These are phyloP conservation scores for Perognathus longimembris DNA, from an alignment of 2,113 vertebrate genomes.

Conservation along the genomic window DNA sequence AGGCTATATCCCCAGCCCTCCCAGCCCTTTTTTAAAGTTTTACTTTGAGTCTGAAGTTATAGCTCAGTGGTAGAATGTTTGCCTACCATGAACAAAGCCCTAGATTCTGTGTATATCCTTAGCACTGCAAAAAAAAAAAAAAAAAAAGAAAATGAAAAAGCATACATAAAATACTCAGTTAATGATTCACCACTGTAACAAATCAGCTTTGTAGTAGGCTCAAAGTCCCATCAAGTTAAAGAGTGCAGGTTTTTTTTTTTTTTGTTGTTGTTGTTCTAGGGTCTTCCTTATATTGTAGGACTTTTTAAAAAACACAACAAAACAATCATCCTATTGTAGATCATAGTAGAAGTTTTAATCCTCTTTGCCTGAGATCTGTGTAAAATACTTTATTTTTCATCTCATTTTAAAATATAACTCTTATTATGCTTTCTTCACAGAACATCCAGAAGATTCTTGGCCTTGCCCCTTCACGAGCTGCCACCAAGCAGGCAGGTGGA, in stretches of 20 bases:
- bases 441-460: constrained; percentile 99
- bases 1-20: background rate
- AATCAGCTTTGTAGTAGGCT: background rate
- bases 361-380: background rate
- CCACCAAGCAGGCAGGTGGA: constrained; percentile 98
- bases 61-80: background rate
- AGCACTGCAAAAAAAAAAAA: background rate
- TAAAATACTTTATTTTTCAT: background rate
- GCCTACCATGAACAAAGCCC: background rate
- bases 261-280: no score
- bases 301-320: background rate
- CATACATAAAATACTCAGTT: background rate
- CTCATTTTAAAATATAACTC: background rate
- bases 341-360: background rate
- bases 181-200: background rate
- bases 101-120: background rate
- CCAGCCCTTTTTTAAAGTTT: background rate
- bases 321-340: background rate
- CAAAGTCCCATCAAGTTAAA: background rate
- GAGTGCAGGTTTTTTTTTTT: background rate
- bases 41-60: background rate
- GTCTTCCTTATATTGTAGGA: background rate
- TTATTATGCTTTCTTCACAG: constrained; percentile 83
- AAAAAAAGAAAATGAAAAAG: background rate
- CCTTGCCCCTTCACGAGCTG: constrained; percentile 96